phyloP scores from a whole-genome alignment of 2,888 invertebrate genomes.

The Amblyjoppa proteus region DNA sequence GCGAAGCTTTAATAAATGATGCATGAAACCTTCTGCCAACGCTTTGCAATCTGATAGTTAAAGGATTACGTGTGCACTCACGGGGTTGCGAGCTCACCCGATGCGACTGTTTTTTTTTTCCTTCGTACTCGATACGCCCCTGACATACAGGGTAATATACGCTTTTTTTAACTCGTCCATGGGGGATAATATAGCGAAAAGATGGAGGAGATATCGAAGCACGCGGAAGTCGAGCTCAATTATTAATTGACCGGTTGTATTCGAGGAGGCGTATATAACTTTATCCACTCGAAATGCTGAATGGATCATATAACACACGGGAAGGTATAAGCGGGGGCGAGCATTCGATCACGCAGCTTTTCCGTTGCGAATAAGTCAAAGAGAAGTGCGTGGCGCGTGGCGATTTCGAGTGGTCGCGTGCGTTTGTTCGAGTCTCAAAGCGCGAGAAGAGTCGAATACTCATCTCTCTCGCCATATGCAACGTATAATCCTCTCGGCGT shows the following conservation, averaged over 20 bases:
- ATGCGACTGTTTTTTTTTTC: conserved; percentile 41
- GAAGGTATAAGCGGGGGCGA: not conserved
- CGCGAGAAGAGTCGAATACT: conserved; percentile 48
- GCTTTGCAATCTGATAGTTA: conserved; percentile 67
- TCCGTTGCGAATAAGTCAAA: conserved; percentile 55
- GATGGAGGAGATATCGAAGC: conserved; percentile 61
- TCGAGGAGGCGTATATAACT: conserved; percentile 67
- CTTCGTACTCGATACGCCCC: conserved; percentile 37
- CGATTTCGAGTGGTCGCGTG: conserved; percentile 62
- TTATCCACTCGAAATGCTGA: conserved; percentile 77
- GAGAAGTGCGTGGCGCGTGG: conserved; percentile 52
- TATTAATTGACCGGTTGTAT: conserved; percentile 79
- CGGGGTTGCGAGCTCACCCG: conserved; percentile 54
- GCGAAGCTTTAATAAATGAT: conserved; percentile 66
- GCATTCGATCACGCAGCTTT: conserved; percentile 59
- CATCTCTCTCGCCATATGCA: conserved; percentile 51
- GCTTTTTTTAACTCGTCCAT: conserved; percentile 32
- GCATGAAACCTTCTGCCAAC: conserved; percentile 54
- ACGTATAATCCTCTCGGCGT: conserved; percentile 18
- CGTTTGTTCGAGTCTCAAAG: conserved; percentile 47
- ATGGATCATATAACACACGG: conserved; percentile 63
- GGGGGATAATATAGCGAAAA: conserved; percentile 44
- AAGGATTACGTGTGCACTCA: conserved; percentile 65
- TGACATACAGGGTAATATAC: conserved; percentile 33
- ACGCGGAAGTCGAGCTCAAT: conserved; percentile 75